A percentile compares a stretch with the other conserved stretches of the same genome.
Evolutionary conservation across 2,113 vertebrate genomes (phyloP).

Genomic region (Centropus bengalensis): DNA sequence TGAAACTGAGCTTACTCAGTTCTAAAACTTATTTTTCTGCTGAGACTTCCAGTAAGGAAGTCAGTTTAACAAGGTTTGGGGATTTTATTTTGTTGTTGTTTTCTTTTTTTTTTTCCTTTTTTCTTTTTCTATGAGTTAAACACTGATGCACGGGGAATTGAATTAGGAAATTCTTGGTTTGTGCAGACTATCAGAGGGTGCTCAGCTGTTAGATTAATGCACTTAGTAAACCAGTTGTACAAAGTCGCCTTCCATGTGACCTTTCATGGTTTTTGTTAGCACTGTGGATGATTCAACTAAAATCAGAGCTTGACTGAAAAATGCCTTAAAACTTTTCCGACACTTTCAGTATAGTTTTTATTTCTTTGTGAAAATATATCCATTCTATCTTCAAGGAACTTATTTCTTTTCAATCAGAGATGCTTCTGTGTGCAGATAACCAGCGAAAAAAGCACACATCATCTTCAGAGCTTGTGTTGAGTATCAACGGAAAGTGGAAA

Average conservation of each 20-base stretch:
- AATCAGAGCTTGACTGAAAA: background rate
- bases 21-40: background rate
- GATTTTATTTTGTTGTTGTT: no score
- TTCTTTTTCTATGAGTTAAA: background rate
- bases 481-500: background rate
- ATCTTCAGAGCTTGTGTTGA: background rate
- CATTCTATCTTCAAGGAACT: background rate
- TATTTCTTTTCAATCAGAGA: background rate
- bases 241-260: background rate
- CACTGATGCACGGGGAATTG: background rate
- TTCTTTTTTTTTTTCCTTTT: background rate
- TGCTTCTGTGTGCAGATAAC: background rate
- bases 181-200: background rate
- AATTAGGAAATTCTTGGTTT: background rate
- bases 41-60: background rate
- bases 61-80: background rate
- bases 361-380: background rate
- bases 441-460: rapidly evolving
- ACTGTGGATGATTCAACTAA: background rate
- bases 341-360: background rate
- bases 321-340: background rate
- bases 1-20: background rate
- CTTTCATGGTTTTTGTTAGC: background rate
- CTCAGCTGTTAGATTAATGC: background rate
- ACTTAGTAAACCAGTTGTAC: background rate